Evolutionary conservation across 2,113 vertebrate species (phyloP), one percentile per base, ranked within the genome.

Genomic region (Syngnathus scovelli): DNA sequence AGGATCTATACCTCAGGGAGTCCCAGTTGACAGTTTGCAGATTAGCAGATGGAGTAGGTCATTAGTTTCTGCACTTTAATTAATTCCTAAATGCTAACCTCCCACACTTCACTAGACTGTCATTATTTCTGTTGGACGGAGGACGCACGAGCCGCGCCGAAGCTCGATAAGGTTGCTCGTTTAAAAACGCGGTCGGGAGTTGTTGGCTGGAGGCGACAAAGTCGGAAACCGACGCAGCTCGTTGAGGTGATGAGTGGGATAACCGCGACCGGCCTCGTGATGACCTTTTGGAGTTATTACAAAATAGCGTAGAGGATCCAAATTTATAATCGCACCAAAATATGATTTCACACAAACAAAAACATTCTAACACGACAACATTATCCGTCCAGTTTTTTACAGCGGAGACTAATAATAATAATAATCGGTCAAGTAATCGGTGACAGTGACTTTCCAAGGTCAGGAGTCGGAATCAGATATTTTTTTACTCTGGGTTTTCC

Each of bases 11-110:
- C 66, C 38, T 2, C 33, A 1, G 56, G 44, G 52, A 74, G 38
- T 49, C 46, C 36, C 4, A 59, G 56, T 27, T 63, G 58, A 38
- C 46, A 61, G 71, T 54, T 36, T 63, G 49, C 52, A 48, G 21
- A 74, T 64, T 43, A 36, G 7, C 43, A 37, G 23, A 51, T 36
- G 44, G 44, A 51, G 39, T 23, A 27, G 44, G 44, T 64, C 63
- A 37, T 64, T 33, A 19, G 23, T 49, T 33, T 49, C 15, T 49
- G 62, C 43, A 36, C 46, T 49, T 64, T 48, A 46, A 64, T 33
- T 36, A 46, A 48, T 48, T 64, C 43, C 43, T 64, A 16, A 64
- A 46, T 46, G 41, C 43, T 48, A 46, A 7, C 61, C 23, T 64
- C 43, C 23, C 39, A 44, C 61, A 46, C 21, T 64, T 64, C 15